Evolutionary conservation across 2,797 vertebrate species (phyloP).

Genomic region (Clarias fuscus): DNA sequence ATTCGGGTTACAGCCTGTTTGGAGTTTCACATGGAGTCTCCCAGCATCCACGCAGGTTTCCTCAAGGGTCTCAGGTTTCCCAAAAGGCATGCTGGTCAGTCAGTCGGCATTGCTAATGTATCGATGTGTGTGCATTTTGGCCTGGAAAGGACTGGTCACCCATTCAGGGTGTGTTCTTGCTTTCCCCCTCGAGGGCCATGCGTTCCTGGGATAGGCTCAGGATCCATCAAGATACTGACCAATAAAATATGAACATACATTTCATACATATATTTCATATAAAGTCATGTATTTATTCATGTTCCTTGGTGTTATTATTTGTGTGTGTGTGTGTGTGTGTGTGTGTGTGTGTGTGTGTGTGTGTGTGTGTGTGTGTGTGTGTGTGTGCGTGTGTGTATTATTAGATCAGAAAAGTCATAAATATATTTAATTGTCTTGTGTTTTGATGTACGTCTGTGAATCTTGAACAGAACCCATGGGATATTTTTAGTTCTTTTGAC

Average conservation of each 20-base stretch:
- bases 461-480: slow-evolving; percentile 33
- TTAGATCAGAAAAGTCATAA: background rate
- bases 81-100: background rate
- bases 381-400: background rate
- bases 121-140: background rate
- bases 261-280: background rate
- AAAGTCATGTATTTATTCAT: background rate
- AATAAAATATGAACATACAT: background rate
- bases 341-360: background rate
- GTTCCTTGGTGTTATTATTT: background rate
- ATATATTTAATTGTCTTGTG: slow-evolving; percentile 2
- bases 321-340: background rate
- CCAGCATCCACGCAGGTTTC: background rate
- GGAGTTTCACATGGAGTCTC: background rate
- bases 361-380: background rate
- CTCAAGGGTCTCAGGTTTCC: background rate
- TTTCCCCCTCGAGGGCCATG: background rate
- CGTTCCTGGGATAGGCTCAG: background rate
- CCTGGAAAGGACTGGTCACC: background rate
- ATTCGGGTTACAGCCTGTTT: background rate
- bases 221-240: background rate
- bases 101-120: background rate
- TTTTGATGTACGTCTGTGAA: slow-evolving; percentile 35
- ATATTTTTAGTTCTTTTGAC: slow-evolving; percentile 39
- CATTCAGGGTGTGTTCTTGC: background rate